A percentile compares a stretch with the other conserved stretches of the same genome.
Conservation (phyloP, 2,113 vertebrate genomes). For the Mugil cephalus region DNA sequence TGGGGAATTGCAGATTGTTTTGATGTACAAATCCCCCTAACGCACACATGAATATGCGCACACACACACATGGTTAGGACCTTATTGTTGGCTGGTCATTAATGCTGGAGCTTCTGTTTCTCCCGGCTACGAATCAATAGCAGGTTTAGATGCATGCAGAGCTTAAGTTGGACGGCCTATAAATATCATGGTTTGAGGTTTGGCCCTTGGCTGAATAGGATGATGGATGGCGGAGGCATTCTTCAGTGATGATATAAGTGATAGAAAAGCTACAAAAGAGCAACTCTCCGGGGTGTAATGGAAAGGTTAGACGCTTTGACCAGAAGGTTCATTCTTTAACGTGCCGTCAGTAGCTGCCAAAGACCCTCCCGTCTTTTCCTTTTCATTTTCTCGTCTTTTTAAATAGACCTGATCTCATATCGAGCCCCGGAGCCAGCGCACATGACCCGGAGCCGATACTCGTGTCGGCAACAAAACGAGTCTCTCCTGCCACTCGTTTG, state of each 20-base stretch:
- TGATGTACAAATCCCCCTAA: not conserved
- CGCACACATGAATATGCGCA: not conserved
- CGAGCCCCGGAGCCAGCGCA: slow-evolving; percentile 22
- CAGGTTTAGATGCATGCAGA: slow-evolving; percentile 41
- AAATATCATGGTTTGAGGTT: slow-evolving; percentile 54
- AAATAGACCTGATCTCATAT: slow-evolving; percentile 32
- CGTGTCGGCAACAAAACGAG: slow-evolving; percentile 1
- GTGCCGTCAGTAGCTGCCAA: slow-evolving; percentile 17
- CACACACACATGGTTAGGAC: slow-evolving; percentile 9
- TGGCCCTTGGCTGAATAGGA: not conserved
- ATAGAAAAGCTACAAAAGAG: slow-evolving; percentile 41
- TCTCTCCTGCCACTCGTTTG: slow-evolving; percentile 34
- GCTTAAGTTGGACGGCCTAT: slow-evolving; percentile 34
- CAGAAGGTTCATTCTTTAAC: slow-evolving; percentile 21
- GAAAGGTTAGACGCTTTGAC: slow-evolving; percentile 12
- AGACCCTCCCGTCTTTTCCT: not conserved
- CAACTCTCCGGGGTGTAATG: slow-evolving; percentile 8
- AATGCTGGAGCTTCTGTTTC: slow-evolving; percentile 37
- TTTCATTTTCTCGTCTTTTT: slow-evolving; percentile 2
- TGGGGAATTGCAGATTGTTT: not conserved
- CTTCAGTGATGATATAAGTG: slow-evolving; percentile 7
- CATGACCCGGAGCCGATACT: slow-evolving; percentile 20
- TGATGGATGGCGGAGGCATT: slow-evolving; percentile 18
- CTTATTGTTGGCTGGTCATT: slow-evolving; percentile 32
- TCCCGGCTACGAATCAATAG: slow-evolving; percentile 56